A percentile compares a stretch with the other conserved stretches of the same genome.
phyloP scores from a whole-genome alignment of 1,140 invertebrate species.

The Tetramorium simillimum region DNA sequence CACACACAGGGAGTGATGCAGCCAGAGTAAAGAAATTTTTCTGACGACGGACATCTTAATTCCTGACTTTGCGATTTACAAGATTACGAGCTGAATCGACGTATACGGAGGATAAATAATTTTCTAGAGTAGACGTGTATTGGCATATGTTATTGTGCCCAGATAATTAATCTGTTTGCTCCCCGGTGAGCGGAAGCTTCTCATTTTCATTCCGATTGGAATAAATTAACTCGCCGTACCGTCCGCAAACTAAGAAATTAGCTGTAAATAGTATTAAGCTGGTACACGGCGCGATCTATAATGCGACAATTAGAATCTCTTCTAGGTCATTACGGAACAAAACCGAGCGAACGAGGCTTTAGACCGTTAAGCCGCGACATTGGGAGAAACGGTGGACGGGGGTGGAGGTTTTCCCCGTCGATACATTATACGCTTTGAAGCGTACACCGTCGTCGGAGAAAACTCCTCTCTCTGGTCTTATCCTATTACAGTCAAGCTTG shows the following conservation, averaged over 20 bases:
- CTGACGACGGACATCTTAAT: background rate
- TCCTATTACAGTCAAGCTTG: conserved; percentile 75
- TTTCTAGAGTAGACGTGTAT: background rate
- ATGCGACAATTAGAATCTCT: conserved; percentile 45
- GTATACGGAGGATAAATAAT: background rate
- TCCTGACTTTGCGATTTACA: background rate
- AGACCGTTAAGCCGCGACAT: conserved; percentile 31
- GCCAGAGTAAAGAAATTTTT: background rate
- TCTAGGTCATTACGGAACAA: conserved; percentile 33
- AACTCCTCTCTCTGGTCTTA: conserved; percentile 71
- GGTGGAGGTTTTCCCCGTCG: conserved; percentile 35
- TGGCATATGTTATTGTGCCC: no score
- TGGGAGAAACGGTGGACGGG: conserved; percentile 17
- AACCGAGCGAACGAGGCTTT: conserved; percentile 30
- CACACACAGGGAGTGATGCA: no score
- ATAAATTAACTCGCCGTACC: background rate
- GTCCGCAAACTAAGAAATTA: background rate
- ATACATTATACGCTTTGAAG: conserved; percentile 61
- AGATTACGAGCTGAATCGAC: background rate
- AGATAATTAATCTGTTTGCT: background rate
- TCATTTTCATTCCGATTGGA: background rate
- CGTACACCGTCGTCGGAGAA: conserved; percentile 56
- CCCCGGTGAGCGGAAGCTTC: no score
- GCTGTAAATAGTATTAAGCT: conserved; percentile 4
- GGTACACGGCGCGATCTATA: background rate